Evolutionary conservation across 1,140 invertebrate species (phyloP), one percentile per base, ranked within the genome.

Genomic region (Zaprionus capensis): DNA sequence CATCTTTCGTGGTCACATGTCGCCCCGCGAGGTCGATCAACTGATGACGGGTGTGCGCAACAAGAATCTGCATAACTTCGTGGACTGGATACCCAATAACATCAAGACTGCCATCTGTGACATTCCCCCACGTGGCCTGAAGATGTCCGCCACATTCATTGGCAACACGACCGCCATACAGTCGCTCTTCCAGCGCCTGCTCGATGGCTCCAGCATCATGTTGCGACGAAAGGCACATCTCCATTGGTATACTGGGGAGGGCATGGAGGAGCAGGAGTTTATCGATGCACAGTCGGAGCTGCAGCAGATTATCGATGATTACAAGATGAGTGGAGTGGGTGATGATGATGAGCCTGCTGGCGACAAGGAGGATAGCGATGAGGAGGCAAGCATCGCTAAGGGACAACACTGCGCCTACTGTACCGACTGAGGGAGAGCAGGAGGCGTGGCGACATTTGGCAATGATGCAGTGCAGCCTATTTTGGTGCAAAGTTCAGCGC

Each of bases 171-270:
- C 97, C 3, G 96, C 97, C 0, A 97, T 97, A 64, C 96, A 91
- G 53, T 95, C 97, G 82, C 92, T 97, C 4, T 97, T 97, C 92
- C 96, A 96, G 92, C 93, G 96, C 15, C 94, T 97, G 65, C 95
- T 95, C 2, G 96, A 97, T 75, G 95, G 96, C 74, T 97, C 96
- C 94, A 67, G 26, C 24, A 66, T 77, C 4, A 98, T 98, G 97
- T 96, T 98, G 94, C 94, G 97, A 76, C 94, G 97, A 66, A 96
- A 97, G 93, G 97, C 97, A 93, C 98, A 98, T 95, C 94, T 98
- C 95, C 92, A 95, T 80, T 95, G 93, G 94, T 95, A 95, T 79
- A 96, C 95, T 46, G 95, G 95, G n/a, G 96, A 97, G 91, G 96
- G 96, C 41, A 97, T 97, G 96, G 96, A 97, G 75, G 95, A 96